Percentiles rank a stretch among this genome's conserved stretches.
Conservation (phyloP, 2,888 invertebrate genomes). For the Macrophya annulata region DNA sequence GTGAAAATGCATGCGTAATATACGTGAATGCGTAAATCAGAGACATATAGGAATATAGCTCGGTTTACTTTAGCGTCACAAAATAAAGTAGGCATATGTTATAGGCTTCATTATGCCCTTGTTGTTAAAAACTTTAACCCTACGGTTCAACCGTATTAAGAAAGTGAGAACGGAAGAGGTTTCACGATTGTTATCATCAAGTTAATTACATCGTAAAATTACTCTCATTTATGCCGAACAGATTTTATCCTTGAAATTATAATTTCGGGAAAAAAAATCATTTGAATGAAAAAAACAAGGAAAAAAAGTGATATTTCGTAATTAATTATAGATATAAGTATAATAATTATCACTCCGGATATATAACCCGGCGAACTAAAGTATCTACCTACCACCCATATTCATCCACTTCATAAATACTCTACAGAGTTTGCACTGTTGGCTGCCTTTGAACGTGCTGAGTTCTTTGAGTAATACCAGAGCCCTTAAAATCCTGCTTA, state of each 20-base stretch:
- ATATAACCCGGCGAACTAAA: constrained; percentile 1
- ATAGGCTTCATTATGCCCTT: neutral
- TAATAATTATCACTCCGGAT: constrained; percentile 31
- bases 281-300: neutral
- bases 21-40: constrained; percentile 49
- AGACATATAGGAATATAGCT: constrained; percentile 27
- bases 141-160: constrained; percentile 28
- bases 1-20: constrained; percentile 50
- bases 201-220: neutral
- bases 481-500: constrained; percentile 50
- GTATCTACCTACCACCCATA: constrained; percentile 5
- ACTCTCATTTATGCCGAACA: neutral
- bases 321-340: neutral
- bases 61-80: neutral
- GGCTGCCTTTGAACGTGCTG: constrained; percentile 49
- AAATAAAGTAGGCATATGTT: neutral
- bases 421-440: constrained; percentile 14
- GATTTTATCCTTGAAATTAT: neutral
- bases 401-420: constrained; percentile 48
- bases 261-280: neutral
- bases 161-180: neutral
- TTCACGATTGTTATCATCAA: constrained; percentile 7
- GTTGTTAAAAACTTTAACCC: constrained; percentile 40
- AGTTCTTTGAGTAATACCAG: constrained; percentile 51
- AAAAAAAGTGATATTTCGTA: neutral